phyloP scores from a whole-genome alignment of 2,113 vertebrate species.

The Lanius ludovicianus region DNA sequence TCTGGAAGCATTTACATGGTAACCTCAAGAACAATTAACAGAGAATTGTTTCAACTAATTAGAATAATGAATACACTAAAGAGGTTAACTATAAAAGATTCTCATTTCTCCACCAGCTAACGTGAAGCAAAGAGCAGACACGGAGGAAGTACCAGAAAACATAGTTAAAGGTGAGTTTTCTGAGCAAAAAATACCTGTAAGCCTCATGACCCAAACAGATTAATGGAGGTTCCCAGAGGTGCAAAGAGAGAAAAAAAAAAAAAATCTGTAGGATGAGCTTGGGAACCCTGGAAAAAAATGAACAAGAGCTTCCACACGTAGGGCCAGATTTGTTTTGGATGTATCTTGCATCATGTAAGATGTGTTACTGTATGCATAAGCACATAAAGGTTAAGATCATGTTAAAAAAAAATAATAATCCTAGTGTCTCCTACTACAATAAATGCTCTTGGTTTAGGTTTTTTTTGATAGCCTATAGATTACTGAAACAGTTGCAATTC shows the following conservation, averaged over 20 bases:
- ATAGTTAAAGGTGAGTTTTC: neutral
- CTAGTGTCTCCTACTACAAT: neutral
- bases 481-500: neutral
- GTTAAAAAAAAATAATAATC: no score
- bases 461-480: neutral
- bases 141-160: neutral
- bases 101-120: neutral
- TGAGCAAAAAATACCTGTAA: neutral
- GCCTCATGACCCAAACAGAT: neutral
- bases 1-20: neutral
- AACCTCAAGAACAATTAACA: constrained; percentile 7
- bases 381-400: neutral
- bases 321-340: neutral
- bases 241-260: neutral
- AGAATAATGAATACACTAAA: neutral
- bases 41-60: neutral
- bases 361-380: neutral
- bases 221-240: neutral
- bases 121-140: neutral
- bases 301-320: neutral
- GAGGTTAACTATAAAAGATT: neutral
- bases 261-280: neutral
- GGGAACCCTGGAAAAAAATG: neutral
- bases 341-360: neutral
- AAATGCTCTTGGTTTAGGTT: neutral